Conservation (phyloP, 2,113 vertebrate genomes). For the Tetrao urogallus region DNA sequence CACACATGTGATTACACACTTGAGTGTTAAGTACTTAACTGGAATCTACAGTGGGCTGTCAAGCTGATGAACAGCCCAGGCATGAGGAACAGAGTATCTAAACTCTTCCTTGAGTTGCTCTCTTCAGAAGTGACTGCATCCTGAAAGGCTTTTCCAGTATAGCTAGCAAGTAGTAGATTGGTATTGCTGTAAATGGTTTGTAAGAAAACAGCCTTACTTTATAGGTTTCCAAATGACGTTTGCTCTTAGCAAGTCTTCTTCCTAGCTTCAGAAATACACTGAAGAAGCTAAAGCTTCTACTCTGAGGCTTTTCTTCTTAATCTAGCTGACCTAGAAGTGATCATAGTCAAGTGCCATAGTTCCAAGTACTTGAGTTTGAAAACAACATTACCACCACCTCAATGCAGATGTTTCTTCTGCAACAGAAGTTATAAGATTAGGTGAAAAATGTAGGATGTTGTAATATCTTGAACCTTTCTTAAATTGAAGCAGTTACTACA, state of each 20-base stretch:
- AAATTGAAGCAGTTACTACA: rapidly evolving
- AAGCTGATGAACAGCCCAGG: neutral
- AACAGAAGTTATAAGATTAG: neutral
- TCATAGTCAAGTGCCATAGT: neutral
- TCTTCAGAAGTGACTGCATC: neutral
- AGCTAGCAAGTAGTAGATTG: neutral
- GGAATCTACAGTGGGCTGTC: neutral
- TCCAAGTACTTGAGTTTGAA: neutral
- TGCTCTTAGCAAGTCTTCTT: neutral
- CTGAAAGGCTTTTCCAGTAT: neutral
- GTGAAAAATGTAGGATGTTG: neutral
- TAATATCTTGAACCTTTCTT: neutral
- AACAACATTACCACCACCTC: neutral
- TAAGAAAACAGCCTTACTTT: neutral
- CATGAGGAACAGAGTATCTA: neutral
- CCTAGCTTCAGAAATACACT: neutral
- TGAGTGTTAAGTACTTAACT: neutral
- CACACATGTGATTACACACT: too few relatives aligned
- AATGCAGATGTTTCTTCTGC: neutral
- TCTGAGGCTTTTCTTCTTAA: neutral
- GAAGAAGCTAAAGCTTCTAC: neutral
- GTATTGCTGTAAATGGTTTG: neutral
- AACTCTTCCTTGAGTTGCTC: neutral
- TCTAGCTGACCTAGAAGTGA: neutral
- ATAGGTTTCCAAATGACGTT: neutral